Evolutionary conservation across 2,113 vertebrate species (phyloP), one percentile per base, ranked within the genome.

Genomic region (Syrmaticus mikado): DNA sequence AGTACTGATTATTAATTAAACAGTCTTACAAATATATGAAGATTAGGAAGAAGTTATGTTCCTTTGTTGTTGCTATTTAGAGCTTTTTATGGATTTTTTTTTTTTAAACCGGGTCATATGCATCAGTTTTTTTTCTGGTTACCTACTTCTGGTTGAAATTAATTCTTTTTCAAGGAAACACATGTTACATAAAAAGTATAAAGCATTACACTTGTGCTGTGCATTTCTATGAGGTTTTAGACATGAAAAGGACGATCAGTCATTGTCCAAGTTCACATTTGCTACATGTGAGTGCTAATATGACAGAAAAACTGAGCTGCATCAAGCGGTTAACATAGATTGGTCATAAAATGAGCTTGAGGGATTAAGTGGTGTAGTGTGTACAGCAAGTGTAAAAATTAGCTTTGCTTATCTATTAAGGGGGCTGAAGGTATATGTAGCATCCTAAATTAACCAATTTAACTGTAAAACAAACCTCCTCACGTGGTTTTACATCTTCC

Each of bases 331-430:
- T 65, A 89, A 43, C 8, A 9, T 77, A 87, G 60, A 61, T 70
- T 53, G 65, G 82, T 77, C 55, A 75, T 71, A 82, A 93, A 77
- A 87, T 30, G 25, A 91, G 64, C 79, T 82, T 0, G 0, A 82
- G 64, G 71, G 84, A 62, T 80, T 41, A 73, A 87, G 62, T 0
- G 0, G 15, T 65, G 32, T 66, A 53, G 28, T 73, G 86, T 76
- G 78, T 70, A 62, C 74, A 57, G 11, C 57, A 78, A 88, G 88
- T 86, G 83, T 84, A 93, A 95, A 93, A 93, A 93, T 90, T 60
- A 72, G 52, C 52, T 93, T 96, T 91, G 65, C 43, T 91, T 68
- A 36, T 72, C 2, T 57, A 48, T 74, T 85, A 87, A 53, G 72
- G 48, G n/a, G 15, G 38, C 52, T 46, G 32, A 62, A 89, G 36